Percentiles rank a stretch among this genome's conserved stretches.
phyloP scores from a whole-genome alignment of 2,797 vertebrate species.

The Cichlasoma orientale region DNA sequence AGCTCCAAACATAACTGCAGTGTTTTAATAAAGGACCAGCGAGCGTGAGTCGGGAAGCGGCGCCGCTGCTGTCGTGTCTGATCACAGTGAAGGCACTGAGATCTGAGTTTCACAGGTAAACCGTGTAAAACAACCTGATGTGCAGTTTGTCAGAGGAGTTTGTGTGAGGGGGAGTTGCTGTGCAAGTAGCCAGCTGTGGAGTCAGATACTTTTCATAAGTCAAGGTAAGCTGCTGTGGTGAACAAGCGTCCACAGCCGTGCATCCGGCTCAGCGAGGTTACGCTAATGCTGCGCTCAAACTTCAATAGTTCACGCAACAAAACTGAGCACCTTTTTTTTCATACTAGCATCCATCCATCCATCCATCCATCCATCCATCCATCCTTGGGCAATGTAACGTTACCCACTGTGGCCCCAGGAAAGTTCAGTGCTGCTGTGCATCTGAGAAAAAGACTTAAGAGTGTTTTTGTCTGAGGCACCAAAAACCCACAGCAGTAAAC shows the following conservation, averaged over 20 bases:
- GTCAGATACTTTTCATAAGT: not conserved
- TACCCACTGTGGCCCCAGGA: too few species aligned
- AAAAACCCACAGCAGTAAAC: too few species aligned
- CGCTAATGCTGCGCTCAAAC: not conserved
- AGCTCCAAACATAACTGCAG: not conserved
- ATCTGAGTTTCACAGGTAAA: not conserved
- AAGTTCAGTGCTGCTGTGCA: too few species aligned
- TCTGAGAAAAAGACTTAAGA: too few species aligned
- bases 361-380: not conserved
- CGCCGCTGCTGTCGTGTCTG: too few species aligned
- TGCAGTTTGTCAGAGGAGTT: not conserved
- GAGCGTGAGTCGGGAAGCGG: not conserved
- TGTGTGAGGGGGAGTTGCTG: not conserved
- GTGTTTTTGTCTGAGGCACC: too few species aligned
- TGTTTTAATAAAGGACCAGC: not conserved
- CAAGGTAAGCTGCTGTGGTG: not conserved
- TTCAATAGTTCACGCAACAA: not conserved
- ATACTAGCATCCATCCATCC: not conserved
- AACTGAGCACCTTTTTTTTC: too few species aligned
- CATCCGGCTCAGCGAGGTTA: not conserved
- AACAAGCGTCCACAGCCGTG: not conserved
- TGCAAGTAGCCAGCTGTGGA: not conserved
- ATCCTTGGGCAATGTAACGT: too few species aligned
- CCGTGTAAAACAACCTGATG: fast-evolving
- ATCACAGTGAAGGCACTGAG: not conserved